Percentiles rank a stretch among this genome's conserved stretches.
These are phyloP conservation scores for Philopotamus ludificatus DNA, from an alignment of 1,140 invertebrate species.

Conservation along the genomic window DNA sequence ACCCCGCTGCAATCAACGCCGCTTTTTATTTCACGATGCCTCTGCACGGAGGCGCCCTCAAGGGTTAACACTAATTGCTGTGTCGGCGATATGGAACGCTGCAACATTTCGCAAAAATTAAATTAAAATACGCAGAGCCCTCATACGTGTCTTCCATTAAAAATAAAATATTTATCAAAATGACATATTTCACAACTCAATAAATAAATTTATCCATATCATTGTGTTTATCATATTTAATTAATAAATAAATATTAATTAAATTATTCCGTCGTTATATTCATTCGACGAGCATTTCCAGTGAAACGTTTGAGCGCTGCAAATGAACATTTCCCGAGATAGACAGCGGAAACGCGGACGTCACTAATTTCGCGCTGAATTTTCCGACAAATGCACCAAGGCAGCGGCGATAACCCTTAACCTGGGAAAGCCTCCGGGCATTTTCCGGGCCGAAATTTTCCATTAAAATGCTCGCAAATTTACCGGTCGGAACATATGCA, in stretches of 20 bases:
- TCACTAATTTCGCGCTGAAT: background rate
- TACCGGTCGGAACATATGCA: slow-evolving; percentile 20
- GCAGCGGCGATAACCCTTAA: slow-evolving; percentile 1
- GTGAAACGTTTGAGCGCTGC: too few relatives aligned
- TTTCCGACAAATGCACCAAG: background rate
- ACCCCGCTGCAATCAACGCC: background rate
- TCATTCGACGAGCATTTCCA: too few relatives aligned
- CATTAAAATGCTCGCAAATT: slow-evolving; percentile 23
- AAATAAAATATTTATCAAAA: too few relatives aligned
- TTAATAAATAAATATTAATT: too few relatives aligned
- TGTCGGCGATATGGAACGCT: background rate
- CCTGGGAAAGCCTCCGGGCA: slow-evolving; percentile 1
- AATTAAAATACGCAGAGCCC: too few relatives aligned
- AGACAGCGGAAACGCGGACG: background rate
- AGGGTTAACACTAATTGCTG: background rate
- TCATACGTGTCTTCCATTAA: too few relatives aligned
- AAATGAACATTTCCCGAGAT: background rate
- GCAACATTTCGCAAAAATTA: too few relatives aligned
- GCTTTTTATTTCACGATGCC: background rate
- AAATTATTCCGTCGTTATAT: too few relatives aligned
- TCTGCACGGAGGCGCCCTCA: background rate
- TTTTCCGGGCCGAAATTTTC: slow-evolving; percentile 18
- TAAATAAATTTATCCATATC: too few relatives aligned
- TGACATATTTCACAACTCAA: too few relatives aligned
- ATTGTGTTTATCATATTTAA: too few relatives aligned